Evolutionary conservation across 2,797 vertebrate species (phyloP), one percentile per base, ranked within the genome.

Genomic region (Echeneis naucrates): DNA sequence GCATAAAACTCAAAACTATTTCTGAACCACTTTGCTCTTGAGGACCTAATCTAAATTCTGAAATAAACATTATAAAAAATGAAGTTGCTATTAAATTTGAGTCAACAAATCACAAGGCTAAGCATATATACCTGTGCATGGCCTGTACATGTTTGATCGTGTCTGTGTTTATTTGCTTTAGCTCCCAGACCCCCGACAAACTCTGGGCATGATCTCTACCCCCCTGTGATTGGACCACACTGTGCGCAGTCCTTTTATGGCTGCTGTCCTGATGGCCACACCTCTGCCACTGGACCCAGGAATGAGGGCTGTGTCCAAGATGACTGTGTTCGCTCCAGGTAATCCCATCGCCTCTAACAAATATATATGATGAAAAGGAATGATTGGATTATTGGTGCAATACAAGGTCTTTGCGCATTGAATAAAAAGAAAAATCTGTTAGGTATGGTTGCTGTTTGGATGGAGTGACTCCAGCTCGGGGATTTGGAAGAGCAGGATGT

Each of bases 401-500:
- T 19, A 26, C 14, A n/a, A 55, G 55, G 9, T 55, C 4, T 45
- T 33, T 5, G 8, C 23, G 23, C 5, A 3, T 8, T 44, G 0
- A 45, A n/a, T 17, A 45, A 13, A 54, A 26, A 40, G 10, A 8
- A 54, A 26, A 37, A 12, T 32, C 0, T 72, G 1, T 66, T 54
- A 99, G 97, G 85, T 96, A 91, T 0, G 96, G 98, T 14, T 99
- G 98, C 82, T 99, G 97, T 82, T 89, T 94, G 40, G 96, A 99
- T 59, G 95, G 95, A 6, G 84, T 96, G 68, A 96, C 95, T 0
- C 33, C 82, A 68, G 96, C 97, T 5, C 87, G 71, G 72, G 96
- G 96, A 2, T 93, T 91, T 61, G 93, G 93, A 66, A 88, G 94
- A 57, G 70, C 77, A 48, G 97, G 97, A 32, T 99, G 97, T 69